Evolutionary conservation across 2,888 invertebrate species (phyloP), one percentile per base, ranked within the genome.

Genomic region (Hypolimnas misippus): DNA sequence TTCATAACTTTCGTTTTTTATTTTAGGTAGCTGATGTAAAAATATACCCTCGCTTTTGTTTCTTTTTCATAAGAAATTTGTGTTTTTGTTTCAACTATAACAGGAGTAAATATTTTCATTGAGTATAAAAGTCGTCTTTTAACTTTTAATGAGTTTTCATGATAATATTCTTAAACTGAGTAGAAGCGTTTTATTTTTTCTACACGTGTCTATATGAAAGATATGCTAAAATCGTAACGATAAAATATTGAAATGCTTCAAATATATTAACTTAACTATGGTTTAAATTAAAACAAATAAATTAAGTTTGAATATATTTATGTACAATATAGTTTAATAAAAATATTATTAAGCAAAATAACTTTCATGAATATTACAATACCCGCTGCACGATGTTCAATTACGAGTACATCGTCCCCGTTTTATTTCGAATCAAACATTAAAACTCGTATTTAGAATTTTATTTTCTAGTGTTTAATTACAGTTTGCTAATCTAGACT

Each of bases 401-500:
- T 19, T 12, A 19, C 44, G 19, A 19, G 10, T 10, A 38, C 35
- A 35, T 10, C 19, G 44, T 17, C 16, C 44, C 10, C 21, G 21
- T 21, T 12, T 42, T 42, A 10, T 19, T 42, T 12, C 19, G 12
- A 12, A 7, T 21, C 44, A 46, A 21, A 46, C 21, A 21, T 46
- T 12, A 21, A 19, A 19, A 19, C n/a, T 12, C 2, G 12, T 46
- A 40, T 53, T 51, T 49, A 42, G 21, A 25, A 54, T 38, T 33
- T 33, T 56, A 55, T 51, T 54, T 49, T 54, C 42, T 29, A 55
- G 53, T 59, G 31, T 54, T 54, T 59, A 65, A 60, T 44, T 57
- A 63, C 64, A 66, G 8, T 68, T 71, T 67, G 66, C 68, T 86
- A 85, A 35, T 84, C 94, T 67, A 75, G 95, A 94, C 78, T 82